Percentiles rank a stretch among this genome's conserved stretches.
Evolutionary conservation across 2,113 vertebrate genomes (phyloP).

Genomic region (Orthonyx spaldingii): DNA sequence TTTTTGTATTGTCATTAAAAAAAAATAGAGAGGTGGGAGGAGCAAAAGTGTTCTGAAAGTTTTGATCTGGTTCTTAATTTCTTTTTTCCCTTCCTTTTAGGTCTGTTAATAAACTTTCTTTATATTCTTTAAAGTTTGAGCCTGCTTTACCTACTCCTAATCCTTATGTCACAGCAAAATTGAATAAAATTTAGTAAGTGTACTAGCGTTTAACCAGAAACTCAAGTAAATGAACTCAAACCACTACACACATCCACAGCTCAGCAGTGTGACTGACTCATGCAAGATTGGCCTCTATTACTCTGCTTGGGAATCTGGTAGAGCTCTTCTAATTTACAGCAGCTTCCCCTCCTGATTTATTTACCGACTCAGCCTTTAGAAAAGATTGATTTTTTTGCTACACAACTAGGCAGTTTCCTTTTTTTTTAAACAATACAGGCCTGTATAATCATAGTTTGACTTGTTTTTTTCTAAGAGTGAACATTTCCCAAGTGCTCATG

Average conservation of each 20-base stretch:
- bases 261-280: constrained; percentile 4
- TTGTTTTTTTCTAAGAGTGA: not conserved
- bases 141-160: too few relatives aligned
- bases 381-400: constrained; percentile 29
- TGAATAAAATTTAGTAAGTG: too few relatives aligned
- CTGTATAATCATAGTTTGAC: not conserved
- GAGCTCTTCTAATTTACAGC: constrained; percentile 8
- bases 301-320: not conserved
- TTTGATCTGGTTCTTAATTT: too few relatives aligned
- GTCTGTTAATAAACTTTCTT: too few relatives aligned
- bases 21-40: too few relatives aligned
- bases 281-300: not conserved
- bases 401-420: not conserved
- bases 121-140: too few relatives aligned
- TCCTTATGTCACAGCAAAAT: too few relatives aligned
- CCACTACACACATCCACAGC: not conserved
- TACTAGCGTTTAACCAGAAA: too few relatives aligned
- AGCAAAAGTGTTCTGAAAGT: too few relatives aligned
- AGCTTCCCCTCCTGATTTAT: constrained; percentile 20
- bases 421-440: not conserved
- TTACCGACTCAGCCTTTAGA: not conserved
- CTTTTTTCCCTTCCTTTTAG: too few relatives aligned
- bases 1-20: too few relatives aligned
- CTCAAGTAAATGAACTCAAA: too few relatives aligned
- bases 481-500: not conserved